phyloP scores from a whole-genome alignment of 2,113 vertebrate genomes.

The Lipophrys pholis region DNA sequence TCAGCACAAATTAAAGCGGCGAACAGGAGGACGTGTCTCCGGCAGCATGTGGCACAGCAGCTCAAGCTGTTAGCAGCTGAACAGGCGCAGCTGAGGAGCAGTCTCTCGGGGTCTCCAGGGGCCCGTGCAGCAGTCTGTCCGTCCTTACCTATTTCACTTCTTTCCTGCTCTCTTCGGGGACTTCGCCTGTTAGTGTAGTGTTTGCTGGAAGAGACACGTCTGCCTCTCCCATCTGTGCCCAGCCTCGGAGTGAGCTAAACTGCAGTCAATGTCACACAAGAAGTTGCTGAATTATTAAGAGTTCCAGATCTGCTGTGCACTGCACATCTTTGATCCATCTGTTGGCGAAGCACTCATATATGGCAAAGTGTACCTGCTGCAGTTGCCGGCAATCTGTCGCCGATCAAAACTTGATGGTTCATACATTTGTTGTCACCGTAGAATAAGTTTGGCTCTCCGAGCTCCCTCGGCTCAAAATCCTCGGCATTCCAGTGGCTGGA shows the following conservation, averaged over 20 bases:
- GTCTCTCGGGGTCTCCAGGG: conserved; percentile 78
- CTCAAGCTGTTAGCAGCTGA: conserved; percentile 83
- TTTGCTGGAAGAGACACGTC: conserved; percentile 80
- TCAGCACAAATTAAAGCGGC: conserved; percentile 77
- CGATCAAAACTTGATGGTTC: conserved; percentile 77
- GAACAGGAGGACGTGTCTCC: conserved; percentile 81
- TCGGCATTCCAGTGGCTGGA: not conserved
- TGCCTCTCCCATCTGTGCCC: conserved; percentile 86
- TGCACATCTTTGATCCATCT: conserved; percentile 86
- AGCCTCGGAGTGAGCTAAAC: conserved; percentile 83
- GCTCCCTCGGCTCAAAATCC: not conserved
- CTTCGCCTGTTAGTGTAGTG: conserved; percentile 84
- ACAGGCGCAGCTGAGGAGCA: conserved; percentile 77
- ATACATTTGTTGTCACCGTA: conserved; percentile 72
- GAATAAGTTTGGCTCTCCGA: conserved; percentile 64
- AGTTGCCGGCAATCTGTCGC: conserved; percentile 80
- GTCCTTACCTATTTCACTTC: conserved; percentile 79
- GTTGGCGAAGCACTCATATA: conserved; percentile 77
- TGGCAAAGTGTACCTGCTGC: conserved; percentile 80
- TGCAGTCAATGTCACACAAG: conserved; percentile 84
- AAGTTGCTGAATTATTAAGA: conserved; percentile 88
- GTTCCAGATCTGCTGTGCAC: conserved; percentile 84
- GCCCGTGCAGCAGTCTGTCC: conserved; percentile 81
- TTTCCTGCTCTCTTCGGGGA: conserved; percentile 81
- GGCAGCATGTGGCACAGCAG: conserved; percentile 82